Base-by-base conservation (phyloP, 1,140 invertebrate species). In the Calosoma granatense region DNA sequence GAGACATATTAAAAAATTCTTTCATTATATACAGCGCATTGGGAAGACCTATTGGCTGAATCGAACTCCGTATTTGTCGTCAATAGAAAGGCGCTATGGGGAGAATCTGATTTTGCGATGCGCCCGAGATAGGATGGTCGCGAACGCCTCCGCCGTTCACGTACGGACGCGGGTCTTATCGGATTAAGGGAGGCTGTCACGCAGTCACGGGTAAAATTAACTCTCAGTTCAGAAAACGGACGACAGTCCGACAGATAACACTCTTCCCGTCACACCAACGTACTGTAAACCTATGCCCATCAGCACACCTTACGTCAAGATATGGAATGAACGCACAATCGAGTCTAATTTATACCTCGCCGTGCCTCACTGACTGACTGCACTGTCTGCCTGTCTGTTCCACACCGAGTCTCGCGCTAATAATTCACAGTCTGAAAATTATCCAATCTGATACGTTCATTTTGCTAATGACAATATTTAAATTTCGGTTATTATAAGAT, bases 131-230 rank as follows among this genome's bases (percentile, higher is more conserved):
- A 36, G n/a, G 26, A n/a, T 4, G 41, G 41, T 47, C 41, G 41
- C 41, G 41, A 17, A 47, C 9, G 41, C 41, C 41, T 9, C 41
- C 9, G 41, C 9, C 26, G 6, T 47, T 47, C 41, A 47, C 41
- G 41, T 47, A 47, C 41, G 41, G 41, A 47, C 41, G 41, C 26
- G 26, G 41, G 41, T 6, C 15, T 17, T 47, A 11, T 11, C 15
- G 6, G 41, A 17, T 11, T 47, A 11, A 47, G 15, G 41, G 17
- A 47, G 41, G 41, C 41, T 47, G 41, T 47, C 41, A 47, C 41
- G 41, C 41, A 47, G 41, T 47, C 41, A 47, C 41, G 41, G 41
- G 41, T 47, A 47, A 47, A 47, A 47, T 47, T 47, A 47, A 47
- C 41, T 47, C 41, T 47, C 41, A 17, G 41, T 17, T 47, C 41